Percentiles rank a stretch among this genome's conserved stretches.
Evolutionary conservation across 2,113 vertebrate species (phyloP).

Genomic region (human (Homo sapiens)): GRCh38 chr3:18608001-18608500

Average conservation of each 20-base stretch:
- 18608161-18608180: background rate
- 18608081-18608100: background rate
- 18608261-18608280: background rate
- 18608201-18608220: background rate
- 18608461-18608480: background rate
- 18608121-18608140: background rate
- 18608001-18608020: conserved; percentile 23
- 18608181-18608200: background rate
- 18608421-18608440: background rate
- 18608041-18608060: background rate
- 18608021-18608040: background rate
- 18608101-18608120: background rate
- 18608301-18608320: background rate
- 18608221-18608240: background rate
- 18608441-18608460: background rate
- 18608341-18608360: background rate
- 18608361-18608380: background rate
- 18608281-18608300: background rate
- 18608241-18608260: background rate
- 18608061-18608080: conserved; percentile 36
- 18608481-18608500: background rate
- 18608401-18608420: background rate
- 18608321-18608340: background rate
- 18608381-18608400: background rate
- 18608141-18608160: background rate